Evolutionary conservation across 2,888 invertebrate genomes (phyloP).

Genomic region (Dorcus hopei): DNA sequence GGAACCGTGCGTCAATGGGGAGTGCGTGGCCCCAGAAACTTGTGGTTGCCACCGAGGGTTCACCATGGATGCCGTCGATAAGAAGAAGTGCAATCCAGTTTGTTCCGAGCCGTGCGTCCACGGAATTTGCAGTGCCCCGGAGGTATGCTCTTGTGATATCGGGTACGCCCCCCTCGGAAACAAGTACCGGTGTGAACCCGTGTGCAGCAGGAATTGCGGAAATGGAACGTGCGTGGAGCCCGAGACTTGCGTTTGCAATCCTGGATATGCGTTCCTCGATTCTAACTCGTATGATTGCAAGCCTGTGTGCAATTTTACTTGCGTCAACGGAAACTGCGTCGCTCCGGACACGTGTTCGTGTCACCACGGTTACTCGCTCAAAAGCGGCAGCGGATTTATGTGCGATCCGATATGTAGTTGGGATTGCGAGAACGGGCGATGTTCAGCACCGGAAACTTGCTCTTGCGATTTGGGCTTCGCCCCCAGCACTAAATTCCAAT

Average conservation of each 20-base stretch:
- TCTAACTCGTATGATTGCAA: constrained; percentile 14
- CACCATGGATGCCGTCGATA: background rate
- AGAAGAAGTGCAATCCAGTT: constrained; percentile 18
- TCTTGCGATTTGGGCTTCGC: constrained; percentile 17
- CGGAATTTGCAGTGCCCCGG: constrained; percentile 21
- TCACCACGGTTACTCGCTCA: constrained; percentile 9
- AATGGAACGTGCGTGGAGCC: constrained; percentile 23
- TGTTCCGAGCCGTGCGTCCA: constrained; percentile 21
- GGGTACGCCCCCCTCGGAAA: constrained; percentile 10
- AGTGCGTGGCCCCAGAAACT: constrained; percentile 35
- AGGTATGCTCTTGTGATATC: constrained; percentile 17
- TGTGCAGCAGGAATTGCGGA: constrained; percentile 19
- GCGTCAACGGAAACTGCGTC: constrained; percentile 19
- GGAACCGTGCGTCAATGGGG: constrained; percentile 37
- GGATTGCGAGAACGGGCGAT: constrained; percentile 49
- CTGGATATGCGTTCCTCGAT: constrained; percentile 14
- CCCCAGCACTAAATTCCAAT: constrained; percentile 6
- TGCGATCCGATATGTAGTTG: constrained; percentile 15
- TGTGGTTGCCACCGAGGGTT: constrained; percentile 24
- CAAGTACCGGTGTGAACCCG: constrained; percentile 18
- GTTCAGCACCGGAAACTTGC: constrained; percentile 15
- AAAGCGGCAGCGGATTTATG: background rate
- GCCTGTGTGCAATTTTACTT: constrained; percentile 17
- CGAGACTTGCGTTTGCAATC: constrained; percentile 18
- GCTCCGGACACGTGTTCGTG: constrained; percentile 21